phyloP scores from a whole-genome alignment of 2,888 invertebrate species.

The Diabrotica balteata region DNA sequence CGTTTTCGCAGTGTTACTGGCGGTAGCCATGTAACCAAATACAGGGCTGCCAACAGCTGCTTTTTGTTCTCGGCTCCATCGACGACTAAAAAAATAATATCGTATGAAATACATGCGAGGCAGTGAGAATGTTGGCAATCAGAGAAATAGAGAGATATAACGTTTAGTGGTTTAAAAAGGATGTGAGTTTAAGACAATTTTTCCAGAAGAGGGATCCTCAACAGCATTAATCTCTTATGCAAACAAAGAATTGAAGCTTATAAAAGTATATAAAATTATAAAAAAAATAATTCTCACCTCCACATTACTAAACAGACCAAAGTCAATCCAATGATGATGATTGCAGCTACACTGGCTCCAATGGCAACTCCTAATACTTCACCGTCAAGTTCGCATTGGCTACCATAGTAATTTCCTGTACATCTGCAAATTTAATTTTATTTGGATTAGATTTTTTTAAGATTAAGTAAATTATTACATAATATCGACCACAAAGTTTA shows the following conservation, averaged over 20 bases:
- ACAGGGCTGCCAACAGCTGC: slow-evolving; percentile 81
- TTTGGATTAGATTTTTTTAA: no score
- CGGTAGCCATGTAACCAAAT: slow-evolving; percentile 84
- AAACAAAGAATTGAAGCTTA: no score
- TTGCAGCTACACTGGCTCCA: slow-evolving; percentile 87
- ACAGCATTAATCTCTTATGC: no score
- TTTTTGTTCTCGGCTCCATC: slow-evolving; percentile 90
- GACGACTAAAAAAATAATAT: slow-evolving; percentile 67
- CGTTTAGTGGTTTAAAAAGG: no score
- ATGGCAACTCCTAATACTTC: slow-evolving; percentile 91
- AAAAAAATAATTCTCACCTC: slow-evolving; percentile 68
- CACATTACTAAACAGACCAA: slow-evolving; percentile 88
- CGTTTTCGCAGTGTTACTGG: slow-evolving; percentile 73
- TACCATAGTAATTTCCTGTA: slow-evolving; percentile 86
- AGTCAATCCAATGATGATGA: slow-evolving; percentile 87
- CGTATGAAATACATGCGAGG: slow-evolving; percentile 1
- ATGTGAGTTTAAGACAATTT: no score
- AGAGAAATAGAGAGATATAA: no score
- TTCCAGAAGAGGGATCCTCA: no score
- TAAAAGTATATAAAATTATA: not conserved
- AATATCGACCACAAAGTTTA: no score
- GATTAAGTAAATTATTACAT: no score
- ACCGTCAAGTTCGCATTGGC: slow-evolving; percentile 89
- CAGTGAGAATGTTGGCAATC: no score
- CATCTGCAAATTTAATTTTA: slow-evolving; percentile 65